These are phyloP conservation scores for Cherax quadricarinatus DNA, from an alignment of 1,140 invertebrate species.

Conservation along the genomic window DNA sequence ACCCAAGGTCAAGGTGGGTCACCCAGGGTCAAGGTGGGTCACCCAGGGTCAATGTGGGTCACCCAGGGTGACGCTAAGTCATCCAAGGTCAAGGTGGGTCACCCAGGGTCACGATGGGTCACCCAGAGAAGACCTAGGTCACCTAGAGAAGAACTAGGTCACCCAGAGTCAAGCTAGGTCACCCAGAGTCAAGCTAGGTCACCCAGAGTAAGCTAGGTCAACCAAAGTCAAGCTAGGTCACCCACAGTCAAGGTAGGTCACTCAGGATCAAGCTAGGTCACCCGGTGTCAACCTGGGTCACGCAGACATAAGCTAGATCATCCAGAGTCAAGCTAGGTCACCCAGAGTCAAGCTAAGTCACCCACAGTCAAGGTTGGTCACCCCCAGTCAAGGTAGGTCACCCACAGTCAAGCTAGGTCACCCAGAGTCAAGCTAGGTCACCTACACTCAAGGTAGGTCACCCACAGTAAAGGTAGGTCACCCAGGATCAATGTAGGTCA, in stretches of 20 bases:
- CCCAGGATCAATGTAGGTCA: neutral
- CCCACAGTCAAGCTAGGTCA: neutral
- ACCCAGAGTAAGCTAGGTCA: neutral
- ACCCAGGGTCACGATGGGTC: neutral
- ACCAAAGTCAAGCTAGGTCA: neutral
- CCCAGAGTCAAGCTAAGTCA: neutral
- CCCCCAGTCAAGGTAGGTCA: neutral
- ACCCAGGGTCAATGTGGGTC: neutral
- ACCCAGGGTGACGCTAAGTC: neutral
- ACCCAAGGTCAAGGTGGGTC: neutral
- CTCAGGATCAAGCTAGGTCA: neutral
- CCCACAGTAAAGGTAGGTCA: neutral
- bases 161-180: neutral
- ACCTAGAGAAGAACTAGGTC: neutral
- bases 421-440: no score
- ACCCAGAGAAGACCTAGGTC: neutral
- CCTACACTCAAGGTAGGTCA: conserved; percentile 80
- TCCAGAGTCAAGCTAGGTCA: neutral
- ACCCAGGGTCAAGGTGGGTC: neutral
- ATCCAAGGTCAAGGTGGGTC: neutral
- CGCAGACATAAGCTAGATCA: neutral
- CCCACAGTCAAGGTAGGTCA: neutral
- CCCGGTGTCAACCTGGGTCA: neutral
- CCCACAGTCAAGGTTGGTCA: neutral
- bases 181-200: neutral